Percentiles rank a stretch among this genome's conserved stretches.
Evolutionary conservation across 2,888 invertebrate genomes (phyloP).

Genomic region (Idaea straminata): DNA sequence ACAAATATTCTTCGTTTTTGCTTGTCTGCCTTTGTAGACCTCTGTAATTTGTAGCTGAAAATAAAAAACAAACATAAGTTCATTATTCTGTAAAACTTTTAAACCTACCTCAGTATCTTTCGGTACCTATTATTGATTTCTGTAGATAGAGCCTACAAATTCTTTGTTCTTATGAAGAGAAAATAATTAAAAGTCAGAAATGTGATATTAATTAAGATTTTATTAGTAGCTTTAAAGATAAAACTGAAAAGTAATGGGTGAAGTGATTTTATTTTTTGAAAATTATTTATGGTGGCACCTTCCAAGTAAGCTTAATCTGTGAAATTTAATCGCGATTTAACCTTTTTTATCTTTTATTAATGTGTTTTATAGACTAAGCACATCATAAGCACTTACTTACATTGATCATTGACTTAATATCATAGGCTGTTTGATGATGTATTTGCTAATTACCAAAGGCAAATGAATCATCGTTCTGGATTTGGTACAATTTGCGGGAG

Average conservation of each 20-base stretch:
- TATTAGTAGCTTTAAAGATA: neutral
- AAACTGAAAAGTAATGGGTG: neutral
- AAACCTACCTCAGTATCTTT: too few species aligned
- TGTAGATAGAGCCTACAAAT: neutral
- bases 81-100: neutral
- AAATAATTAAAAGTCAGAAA: neutral
- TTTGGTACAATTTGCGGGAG: neutral
- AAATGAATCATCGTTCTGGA: neutral
- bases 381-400: neutral
- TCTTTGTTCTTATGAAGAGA: neutral
- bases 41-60: constrained; percentile 55
- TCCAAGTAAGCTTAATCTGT: too few species aligned
- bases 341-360: too few species aligned
- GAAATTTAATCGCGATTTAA: too few species aligned
- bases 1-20: constrained; percentile 71
- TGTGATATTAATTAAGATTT: neutral
- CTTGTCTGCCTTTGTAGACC: constrained; percentile 54
- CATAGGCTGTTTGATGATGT: neutral
- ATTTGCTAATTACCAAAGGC: neutral
- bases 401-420: neutral
- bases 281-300: too few species aligned
- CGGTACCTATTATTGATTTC: too few species aligned
- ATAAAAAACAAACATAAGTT: constrained; percentile 14
- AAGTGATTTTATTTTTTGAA: neutral
- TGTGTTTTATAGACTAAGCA: neutral